Conservation (phyloP, 2,888 invertebrate genomes). For the Troilus luridus region DNA sequence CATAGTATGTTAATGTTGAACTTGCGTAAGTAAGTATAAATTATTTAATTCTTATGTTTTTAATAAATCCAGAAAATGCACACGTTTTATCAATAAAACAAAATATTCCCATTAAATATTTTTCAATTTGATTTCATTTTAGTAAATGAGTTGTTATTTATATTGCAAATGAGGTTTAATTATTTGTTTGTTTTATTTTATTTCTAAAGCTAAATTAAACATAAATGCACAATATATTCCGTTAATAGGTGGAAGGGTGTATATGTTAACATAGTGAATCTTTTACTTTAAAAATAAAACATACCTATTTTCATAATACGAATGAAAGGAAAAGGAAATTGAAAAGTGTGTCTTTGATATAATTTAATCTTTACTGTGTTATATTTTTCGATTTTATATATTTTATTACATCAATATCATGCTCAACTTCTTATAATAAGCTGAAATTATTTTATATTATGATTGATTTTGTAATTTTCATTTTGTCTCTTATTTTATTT, state of each 20-base stretch:
- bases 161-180: neutral
- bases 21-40: neutral
- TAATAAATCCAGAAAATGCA: neutral
- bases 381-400: constrained; percentile 44
- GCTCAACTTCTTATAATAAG: constrained; percentile 47
- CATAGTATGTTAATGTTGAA: too few species aligned
- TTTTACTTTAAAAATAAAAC: constrained; percentile 14
- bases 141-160: neutral
- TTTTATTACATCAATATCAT: constrained; percentile 44
- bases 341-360: neutral
- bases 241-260: constrained; percentile 9
- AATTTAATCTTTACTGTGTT: constrained; percentile 40
- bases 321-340: neutral
- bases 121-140: neutral
- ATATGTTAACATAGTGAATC: neutral
- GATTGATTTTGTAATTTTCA: neutral
- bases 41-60: neutral
- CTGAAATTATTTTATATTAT: constrained; percentile 6
- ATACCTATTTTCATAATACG: constrained; percentile 24
- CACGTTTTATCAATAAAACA: neutral
- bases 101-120: neutral
- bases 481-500: neutral
- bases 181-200: neutral
- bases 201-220: neutral
- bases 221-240: neutral